Evolutionary conservation across 2,797 vertebrate genomes (phyloP).

Genomic region (Sparus aurata): DNA sequence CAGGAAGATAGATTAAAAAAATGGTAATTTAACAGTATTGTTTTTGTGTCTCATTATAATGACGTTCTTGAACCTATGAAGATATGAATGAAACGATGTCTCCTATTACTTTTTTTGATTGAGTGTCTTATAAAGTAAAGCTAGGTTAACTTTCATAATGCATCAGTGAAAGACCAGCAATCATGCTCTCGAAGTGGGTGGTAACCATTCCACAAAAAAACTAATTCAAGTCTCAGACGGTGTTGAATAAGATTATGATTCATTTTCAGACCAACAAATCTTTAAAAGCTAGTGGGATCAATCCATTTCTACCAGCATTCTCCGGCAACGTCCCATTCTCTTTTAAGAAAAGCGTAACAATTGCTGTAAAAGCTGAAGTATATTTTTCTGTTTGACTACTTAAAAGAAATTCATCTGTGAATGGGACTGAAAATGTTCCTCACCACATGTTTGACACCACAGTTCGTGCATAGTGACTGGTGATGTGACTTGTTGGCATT

Average conservation of each 20-base stretch:
- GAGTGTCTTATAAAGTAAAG: no score
- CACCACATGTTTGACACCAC: conserved; percentile 53
- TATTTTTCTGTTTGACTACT: conserved; percentile 51
- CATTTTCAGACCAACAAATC: not conserved
- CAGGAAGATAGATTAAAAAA: not conserved
- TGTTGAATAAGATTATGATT: conserved; percentile 18
- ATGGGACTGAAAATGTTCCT: conserved; percentile 43
- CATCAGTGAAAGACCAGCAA: not conserved
- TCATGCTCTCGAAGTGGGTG: conserved; percentile 17
- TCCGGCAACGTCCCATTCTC: conserved; percentile 13
- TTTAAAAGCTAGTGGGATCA: not conserved
- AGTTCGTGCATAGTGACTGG: conserved; percentile 27
- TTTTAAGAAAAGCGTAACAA: conserved; percentile 34
- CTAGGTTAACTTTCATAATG: not conserved
- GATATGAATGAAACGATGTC: not conserved
- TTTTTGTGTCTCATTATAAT: not conserved
- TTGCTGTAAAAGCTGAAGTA: conserved; percentile 29
- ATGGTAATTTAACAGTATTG: not conserved
- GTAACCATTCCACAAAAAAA: conserved; percentile 16
- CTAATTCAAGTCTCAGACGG: not conserved
- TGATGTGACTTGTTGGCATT: conserved; percentile 44
- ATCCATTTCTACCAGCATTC: not conserved
- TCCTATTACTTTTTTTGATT: not conserved
- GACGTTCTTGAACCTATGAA: not conserved
- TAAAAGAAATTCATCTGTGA: conserved; percentile 59